Evolutionary conservation across 2,888 invertebrate species (phyloP).

Genomic region (Hypsopygia costalis): DNA sequence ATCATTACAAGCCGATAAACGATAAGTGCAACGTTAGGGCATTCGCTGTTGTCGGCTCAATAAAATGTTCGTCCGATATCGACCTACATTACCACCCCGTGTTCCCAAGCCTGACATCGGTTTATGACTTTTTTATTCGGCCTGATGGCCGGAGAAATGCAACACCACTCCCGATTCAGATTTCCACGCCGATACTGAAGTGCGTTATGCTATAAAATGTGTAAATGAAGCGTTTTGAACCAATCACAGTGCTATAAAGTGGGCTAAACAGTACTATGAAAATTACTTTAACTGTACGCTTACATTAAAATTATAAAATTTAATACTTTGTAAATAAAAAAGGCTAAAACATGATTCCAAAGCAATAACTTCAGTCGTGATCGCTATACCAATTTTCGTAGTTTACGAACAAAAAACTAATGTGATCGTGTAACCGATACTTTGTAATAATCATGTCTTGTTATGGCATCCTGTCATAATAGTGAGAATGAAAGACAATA

Average conservation of each 20-base stretch:
- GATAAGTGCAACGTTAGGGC: slow-evolving; percentile 66
- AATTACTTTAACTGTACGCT: slow-evolving; percentile 5
- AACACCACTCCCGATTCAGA: slow-evolving; percentile 66
- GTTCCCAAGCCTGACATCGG: slow-evolving; percentile 73
- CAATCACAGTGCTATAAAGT: slow-evolving; percentile 36
- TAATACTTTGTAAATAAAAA: background rate
- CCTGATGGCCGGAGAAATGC: slow-evolving; percentile 67
- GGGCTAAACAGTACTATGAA: slow-evolving; percentile 17
- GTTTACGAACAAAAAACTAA: slow-evolving; percentile 39
- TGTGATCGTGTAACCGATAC: slow-evolving; percentile 41
- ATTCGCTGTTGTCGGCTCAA: slow-evolving; percentile 62
- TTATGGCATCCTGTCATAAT: slow-evolving; percentile 59
- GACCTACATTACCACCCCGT: slow-evolving; percentile 60
- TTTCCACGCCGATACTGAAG: slow-evolving; percentile 58
- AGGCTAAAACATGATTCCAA: background rate
- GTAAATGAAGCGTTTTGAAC: slow-evolving; percentile 46
- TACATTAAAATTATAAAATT: slow-evolving; percentile 6
- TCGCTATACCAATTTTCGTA: slow-evolving; percentile 11
- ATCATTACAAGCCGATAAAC: slow-evolving; percentile 67
- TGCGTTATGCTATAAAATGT: slow-evolving; percentile 45
- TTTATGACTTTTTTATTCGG: slow-evolving; percentile 77
- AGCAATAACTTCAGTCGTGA: background rate
- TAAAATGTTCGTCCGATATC: slow-evolving; percentile 61
- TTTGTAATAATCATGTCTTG: slow-evolving; percentile 51
- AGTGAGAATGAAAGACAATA: slow-evolving; percentile 39